These are phyloP conservation scores for Oreochromis aureus DNA, from an alignment of 2,113 vertebrate genomes.

Conservation along the genomic window DNA sequence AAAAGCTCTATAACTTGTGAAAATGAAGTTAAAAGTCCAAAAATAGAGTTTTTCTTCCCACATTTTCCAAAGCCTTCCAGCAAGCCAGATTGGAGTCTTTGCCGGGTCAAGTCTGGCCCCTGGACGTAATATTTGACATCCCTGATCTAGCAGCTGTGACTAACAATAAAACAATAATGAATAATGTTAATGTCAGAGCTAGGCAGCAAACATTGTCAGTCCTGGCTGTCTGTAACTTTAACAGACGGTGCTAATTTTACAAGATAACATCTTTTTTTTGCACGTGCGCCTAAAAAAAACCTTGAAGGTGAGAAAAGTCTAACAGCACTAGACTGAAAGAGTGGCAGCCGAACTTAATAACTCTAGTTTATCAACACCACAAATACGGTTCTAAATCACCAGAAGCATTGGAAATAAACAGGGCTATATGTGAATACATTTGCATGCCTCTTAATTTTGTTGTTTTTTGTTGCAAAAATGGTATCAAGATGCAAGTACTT, in stretches of 20 bases:
- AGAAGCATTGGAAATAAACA: neutral
- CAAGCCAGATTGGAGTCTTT: neutral
- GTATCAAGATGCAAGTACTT: neutral
- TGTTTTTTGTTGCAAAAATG: neutral
- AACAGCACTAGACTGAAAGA: neutral
- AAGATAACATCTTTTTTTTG: neutral
- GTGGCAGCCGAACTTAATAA: neutral
- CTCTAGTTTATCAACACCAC: neutral
- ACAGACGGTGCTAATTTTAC: neutral
- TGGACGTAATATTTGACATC: neutral
- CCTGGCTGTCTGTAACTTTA: neutral
- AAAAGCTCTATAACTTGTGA: neutral
- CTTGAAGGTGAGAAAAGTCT: neutral
- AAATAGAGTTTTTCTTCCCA: neutral
- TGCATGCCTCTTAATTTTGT: neutral
- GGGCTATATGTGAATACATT: neutral
- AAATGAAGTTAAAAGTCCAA: neutral
- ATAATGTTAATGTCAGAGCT: neutral
- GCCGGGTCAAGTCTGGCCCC: neutral
- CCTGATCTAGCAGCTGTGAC: neutral
- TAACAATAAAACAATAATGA: neutral
- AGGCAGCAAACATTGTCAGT: neutral
- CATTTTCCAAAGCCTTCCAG: neutral
- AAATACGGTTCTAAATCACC: neutral
- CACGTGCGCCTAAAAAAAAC: rapidly evolving